Percentiles rank a stretch among this genome's conserved stretches.
phyloP scores from a whole-genome alignment of 2,113 vertebrate species.

The Tauraco erythrolophus region DNA sequence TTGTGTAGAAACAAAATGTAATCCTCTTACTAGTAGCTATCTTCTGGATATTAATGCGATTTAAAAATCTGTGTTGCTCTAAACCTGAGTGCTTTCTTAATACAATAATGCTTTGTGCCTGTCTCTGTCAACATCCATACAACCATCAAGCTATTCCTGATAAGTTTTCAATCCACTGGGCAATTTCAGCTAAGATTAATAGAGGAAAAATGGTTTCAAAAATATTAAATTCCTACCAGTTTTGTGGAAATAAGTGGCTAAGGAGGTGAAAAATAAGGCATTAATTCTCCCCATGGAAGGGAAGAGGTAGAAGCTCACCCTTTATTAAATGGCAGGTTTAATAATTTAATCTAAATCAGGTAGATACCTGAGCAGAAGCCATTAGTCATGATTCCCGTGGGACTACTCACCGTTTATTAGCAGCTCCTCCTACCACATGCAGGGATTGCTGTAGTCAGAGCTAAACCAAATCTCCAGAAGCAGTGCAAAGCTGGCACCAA shows the following conservation, averaged over 20 bases:
- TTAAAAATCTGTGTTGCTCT: not conserved
- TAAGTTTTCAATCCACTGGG: not conserved
- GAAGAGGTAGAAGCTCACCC: not conserved
- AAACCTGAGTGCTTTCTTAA: not conserved
- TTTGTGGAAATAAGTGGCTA: not conserved
- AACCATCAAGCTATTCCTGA: not conserved
- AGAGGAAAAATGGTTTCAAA: not conserved
- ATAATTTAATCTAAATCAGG: too few relatives aligned
- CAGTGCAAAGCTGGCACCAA: not conserved
- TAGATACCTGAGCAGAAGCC: not conserved
- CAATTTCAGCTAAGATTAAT: not conserved
- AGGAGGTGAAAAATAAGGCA: not conserved
- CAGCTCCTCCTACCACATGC: not conserved
- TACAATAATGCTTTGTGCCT: not conserved
- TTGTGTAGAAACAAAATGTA: not conserved
- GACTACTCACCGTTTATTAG: not conserved
- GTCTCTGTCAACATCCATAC: not conserved
- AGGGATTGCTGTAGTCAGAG: not conserved
- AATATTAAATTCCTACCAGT: not conserved
- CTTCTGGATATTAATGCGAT: not conserved
- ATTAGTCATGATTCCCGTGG: not conserved
- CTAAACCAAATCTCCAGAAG: not conserved
- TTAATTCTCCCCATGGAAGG: not conserved
- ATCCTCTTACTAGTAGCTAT: not conserved
- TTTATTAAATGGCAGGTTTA: slow-evolving; percentile 32